Percentiles rank a stretch among this genome's conserved stretches.
phyloP scores from a whole-genome alignment of 1,140 invertebrate genomes.

The Aphelinus certus region DNA sequence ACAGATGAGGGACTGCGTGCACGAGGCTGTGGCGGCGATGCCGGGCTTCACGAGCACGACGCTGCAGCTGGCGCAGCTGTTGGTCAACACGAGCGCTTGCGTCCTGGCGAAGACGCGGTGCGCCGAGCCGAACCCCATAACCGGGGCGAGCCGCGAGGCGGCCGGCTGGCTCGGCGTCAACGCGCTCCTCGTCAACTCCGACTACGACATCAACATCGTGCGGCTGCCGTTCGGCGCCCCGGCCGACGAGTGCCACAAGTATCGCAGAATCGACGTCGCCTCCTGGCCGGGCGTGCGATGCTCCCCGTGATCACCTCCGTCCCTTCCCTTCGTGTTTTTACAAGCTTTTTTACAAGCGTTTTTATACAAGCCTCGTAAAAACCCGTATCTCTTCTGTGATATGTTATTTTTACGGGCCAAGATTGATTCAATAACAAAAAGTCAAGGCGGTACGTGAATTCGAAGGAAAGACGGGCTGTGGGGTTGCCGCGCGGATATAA shows the following conservation, averaged over 20 bases:
- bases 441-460: too few species aligned
- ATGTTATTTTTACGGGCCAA: too few species aligned
- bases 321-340: not conserved
- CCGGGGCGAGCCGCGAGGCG: constrained; percentile 48
- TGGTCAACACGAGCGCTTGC: constrained; percentile 56
- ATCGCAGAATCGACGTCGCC: constrained; percentile 52
- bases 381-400: too few species aligned
- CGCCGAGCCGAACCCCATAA: constrained; percentile 52
- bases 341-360: too few species aligned
- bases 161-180: constrained; percentile 50
- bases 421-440: too few species aligned
- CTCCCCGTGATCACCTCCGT: constrained; percentile 2
- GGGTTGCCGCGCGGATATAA: too few species aligned
- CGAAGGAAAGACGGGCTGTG: too few species aligned
- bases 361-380: too few species aligned
- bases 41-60: constrained; percentile 45
- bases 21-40: constrained; percentile 47
- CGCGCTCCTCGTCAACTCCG: constrained; percentile 54
- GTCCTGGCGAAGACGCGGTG: constrained; percentile 57
- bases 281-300: constrained; percentile 54
- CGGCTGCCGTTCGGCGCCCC: constrained; percentile 51
- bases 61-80: constrained; percentile 49
- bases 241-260: constrained; percentile 54
- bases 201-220: constrained; percentile 57
- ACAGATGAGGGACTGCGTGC: constrained; percentile 51